phyloP scores from a whole-genome alignment of 2,113 vertebrate species.

The Phocoena sinus region DNA sequence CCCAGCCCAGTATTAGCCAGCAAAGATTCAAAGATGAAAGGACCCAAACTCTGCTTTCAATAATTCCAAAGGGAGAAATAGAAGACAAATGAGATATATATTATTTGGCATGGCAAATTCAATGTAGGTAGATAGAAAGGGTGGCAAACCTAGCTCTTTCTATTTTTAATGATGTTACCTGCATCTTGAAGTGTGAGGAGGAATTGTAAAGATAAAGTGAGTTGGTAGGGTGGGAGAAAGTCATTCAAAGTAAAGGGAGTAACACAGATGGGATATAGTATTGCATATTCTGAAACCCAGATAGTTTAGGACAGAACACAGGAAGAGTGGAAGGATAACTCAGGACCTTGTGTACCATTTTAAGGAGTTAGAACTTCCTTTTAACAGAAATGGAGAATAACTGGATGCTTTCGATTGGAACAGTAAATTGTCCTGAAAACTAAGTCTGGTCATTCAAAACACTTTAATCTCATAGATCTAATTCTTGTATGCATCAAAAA shows the following conservation, averaged over 20 bases:
- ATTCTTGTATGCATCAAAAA: neutral
- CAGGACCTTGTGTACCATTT: neutral
- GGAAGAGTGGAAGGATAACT: neutral
- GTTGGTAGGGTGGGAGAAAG: fast-evolving
- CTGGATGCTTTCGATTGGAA: neutral
- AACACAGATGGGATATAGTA: neutral
- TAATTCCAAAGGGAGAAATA: neutral
- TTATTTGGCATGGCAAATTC: neutral
- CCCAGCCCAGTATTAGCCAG: neutral
- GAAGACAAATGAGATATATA: neutral
- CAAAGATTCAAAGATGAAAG: neutral
- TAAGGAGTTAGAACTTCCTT: neutral
- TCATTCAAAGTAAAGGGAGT: neutral
- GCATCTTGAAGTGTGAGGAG: neutral
- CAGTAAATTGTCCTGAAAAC: neutral
- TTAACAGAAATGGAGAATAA: neutral
- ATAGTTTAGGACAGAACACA: neutral
- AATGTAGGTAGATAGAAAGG: neutral
- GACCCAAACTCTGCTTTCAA: neutral
- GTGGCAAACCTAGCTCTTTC: neutral
- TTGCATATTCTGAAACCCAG: neutral
- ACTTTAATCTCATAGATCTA: neutral
- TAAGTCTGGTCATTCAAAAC: neutral
- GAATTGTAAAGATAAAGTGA: neutral
- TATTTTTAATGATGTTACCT: neutral